Evolutionary conservation across 2,888 invertebrate genomes (phyloP).

Genomic region (Balanococcus diminutus): DNA sequence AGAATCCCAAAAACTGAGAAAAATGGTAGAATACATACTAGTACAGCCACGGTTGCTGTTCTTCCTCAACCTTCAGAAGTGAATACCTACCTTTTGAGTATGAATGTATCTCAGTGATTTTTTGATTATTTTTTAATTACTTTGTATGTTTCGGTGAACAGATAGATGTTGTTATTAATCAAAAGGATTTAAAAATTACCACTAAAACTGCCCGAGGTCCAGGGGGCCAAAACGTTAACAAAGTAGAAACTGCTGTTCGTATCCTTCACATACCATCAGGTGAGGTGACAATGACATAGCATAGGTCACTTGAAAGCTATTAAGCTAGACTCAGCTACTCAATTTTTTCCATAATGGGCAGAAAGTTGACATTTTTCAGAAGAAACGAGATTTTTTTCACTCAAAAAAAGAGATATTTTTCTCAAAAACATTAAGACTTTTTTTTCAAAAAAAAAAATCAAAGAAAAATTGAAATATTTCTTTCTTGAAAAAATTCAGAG

Average conservation of each 20-base stretch:
- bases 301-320: too few species aligned
- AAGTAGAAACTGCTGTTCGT: conserved; percentile 93
- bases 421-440: too few species aligned
- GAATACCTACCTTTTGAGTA: background rate
- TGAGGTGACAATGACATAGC: background rate
- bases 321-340: too few species aligned
- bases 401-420: too few species aligned
- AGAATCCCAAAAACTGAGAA: conserved; percentile 90
- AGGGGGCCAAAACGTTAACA: conserved; percentile 97
- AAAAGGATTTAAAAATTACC: conserved; percentile 81
- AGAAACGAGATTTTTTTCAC: too few species aligned
- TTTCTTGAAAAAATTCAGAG: too few species aligned
- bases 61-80: conserved; percentile 83
- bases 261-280: conserved; percentile 85
- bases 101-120: background rate
- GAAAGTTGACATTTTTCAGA: too few species aligned
- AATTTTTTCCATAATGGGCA: too few species aligned
- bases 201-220: conserved; percentile 89
- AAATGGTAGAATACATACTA: conserved; percentile 90
- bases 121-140: too few species aligned
- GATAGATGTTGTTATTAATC: conserved; percentile 74
- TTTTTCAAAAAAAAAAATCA: too few species aligned
- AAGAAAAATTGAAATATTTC: too few species aligned
- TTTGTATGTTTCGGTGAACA: conserved; percentile 59
- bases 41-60: conserved; percentile 87